Evolutionary conservation across 37 sponge, comb jelly and placozoan species (phyloP).

Genomic region (Mnemiopsis leidyi): DNA sequence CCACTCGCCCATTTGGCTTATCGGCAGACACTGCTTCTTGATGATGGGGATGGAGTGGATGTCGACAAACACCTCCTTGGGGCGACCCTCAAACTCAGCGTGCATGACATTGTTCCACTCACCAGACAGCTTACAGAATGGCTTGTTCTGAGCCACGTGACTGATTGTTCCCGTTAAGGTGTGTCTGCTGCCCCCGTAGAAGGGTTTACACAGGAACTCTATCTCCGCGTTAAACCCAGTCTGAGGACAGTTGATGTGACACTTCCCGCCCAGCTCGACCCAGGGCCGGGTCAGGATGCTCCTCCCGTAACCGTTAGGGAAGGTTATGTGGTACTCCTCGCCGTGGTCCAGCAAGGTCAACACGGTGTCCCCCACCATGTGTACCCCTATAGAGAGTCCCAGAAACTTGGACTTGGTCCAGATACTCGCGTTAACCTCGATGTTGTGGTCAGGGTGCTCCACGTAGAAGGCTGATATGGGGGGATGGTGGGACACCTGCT

Average conservation of each 20-base stretch:
- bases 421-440: slow-evolving; percentile 80
- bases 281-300: slow-evolving; percentile 94
- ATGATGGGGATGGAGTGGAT: slow-evolving; percentile 75
- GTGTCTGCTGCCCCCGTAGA: slow-evolving; percentile 53
- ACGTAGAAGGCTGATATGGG: slow-evolving; percentile 97
- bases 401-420: slow-evolving; percentile 94
- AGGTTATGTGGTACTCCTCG: slow-evolving; percentile 81
- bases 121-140: slow-evolving; percentile 83
- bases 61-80: slow-evolving; percentile 85
- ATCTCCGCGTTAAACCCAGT: slow-evolving; percentile 86
- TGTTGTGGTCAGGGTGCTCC: slow-evolving; percentile 80
- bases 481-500: slow-evolving; percentile 98
- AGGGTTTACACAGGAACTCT: slow-evolving; percentile 90
- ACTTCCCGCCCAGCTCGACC: slow-evolving; percentile 96
- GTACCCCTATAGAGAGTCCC: slow-evolving; percentile 93
- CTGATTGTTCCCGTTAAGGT: slow-evolving; percentile 65
- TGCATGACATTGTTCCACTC: slow-evolving; percentile 98
- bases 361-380: slow-evolving; percentile 80
- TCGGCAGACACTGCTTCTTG: slow-evolving; percentile 80
- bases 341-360: slow-evolving; percentile 80
- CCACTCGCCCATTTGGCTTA: slow-evolving; percentile 72
- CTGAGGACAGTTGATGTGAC: slow-evolving; percentile 74
- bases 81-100: slow-evolving; percentile 77
- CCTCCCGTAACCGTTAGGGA: slow-evolving; percentile 95
- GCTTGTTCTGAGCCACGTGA: slow-evolving; percentile 75